phyloP scores from a whole-genome alignment of 2,113 vertebrate genomes.

The Dasyornis broadbenti region DNA sequence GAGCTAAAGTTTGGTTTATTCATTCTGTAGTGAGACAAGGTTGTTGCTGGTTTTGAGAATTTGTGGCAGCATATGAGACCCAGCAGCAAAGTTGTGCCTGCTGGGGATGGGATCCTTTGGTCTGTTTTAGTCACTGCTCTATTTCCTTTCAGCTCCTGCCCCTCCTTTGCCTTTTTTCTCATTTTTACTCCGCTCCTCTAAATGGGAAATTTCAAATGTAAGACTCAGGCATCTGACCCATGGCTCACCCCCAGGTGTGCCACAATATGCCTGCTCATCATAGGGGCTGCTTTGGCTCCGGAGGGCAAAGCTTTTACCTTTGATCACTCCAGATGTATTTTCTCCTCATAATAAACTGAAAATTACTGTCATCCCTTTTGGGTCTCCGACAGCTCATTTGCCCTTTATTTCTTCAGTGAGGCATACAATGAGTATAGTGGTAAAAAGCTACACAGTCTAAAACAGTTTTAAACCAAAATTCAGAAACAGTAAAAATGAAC shows the following conservation, averaged over 20 bases:
- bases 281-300: not conserved
- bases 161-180: not conserved
- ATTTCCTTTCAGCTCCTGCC: not conserved
- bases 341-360: conserved; percentile 31
- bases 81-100: not conserved
- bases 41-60: not conserved
- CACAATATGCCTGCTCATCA: not conserved
- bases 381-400: not conserved
- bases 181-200: not conserved
- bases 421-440: not conserved
- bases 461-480: not conserved
- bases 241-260: conserved; percentile 35
- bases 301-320: conserved; percentile 27
- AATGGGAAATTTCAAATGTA: not conserved
- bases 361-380: conserved; percentile 16
- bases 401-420: conserved; percentile 14
- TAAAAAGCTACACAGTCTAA: not conserved
- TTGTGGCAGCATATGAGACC: not conserved
- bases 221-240: not conserved
- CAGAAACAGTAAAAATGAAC: not conserved
- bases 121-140: not conserved
- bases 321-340: conserved; percentile 39
- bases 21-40: not conserved
- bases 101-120: not conserved
- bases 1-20: conserved; percentile 22